Evolutionary conservation across 2,797 vertebrate species (phyloP).

Genomic region (Erpetoichthys calabaricus): DNA sequence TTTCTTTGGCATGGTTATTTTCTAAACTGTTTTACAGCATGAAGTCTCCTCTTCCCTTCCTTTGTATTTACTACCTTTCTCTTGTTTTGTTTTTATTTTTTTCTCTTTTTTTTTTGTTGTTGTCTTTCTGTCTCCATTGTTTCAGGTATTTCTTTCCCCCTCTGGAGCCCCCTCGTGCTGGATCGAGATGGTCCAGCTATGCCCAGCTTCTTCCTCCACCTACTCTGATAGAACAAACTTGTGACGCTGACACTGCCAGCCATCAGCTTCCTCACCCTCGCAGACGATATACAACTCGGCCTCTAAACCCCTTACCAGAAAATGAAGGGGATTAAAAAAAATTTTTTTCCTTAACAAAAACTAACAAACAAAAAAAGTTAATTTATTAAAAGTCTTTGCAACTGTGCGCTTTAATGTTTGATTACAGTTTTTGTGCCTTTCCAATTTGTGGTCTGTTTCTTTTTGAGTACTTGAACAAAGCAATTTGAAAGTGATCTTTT

Average conservation of each 20-base stretch:
- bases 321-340: constrained; percentile 48
- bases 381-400: too few species aligned
- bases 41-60: constrained; percentile 45
- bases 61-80: constrained; percentile 12
- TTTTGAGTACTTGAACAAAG: too few species aligned
- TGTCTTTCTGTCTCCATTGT: constrained; percentile 55
- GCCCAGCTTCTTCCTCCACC: constrained; percentile 80
- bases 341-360: constrained; percentile 1
- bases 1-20: constrained; percentile 15
- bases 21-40: constrained; percentile 54
- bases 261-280: constrained; percentile 55
- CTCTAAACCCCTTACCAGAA: constrained; percentile 59
- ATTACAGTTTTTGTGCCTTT: too few species aligned
- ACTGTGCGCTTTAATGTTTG: too few species aligned
- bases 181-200: constrained; percentile 69
- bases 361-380: too few species aligned
- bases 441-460: too few species aligned
- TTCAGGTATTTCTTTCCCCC: constrained; percentile 92
- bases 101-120: constrained; percentile 39
- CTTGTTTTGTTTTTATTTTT: constrained; percentile 21
- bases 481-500: too few species aligned
- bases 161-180: constrained; percentile 76
- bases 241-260: constrained; percentile 61
- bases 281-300: constrained; percentile 46
- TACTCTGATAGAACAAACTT: constrained; percentile 70